phyloP scores from a whole-genome alignment of 2,113 vertebrate genomes.

The Tamias sibiricus region DNA sequence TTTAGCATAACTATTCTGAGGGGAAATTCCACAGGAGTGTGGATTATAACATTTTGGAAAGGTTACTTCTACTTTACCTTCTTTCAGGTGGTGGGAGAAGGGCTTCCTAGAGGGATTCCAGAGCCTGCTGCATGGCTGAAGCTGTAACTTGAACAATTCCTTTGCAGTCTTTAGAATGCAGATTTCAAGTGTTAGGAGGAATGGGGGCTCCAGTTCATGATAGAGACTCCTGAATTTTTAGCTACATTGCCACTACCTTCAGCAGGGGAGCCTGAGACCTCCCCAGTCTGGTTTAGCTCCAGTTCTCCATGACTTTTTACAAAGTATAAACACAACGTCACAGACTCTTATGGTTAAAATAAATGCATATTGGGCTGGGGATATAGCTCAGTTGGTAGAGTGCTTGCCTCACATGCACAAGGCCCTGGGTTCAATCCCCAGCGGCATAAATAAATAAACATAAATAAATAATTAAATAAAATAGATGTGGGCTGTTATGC shows the following conservation, averaged over 20 bases:
- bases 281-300: background rate
- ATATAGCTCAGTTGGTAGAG: too few species aligned
- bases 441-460: too few species aligned
- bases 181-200: background rate
- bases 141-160: background rate
- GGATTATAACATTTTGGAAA: background rate
- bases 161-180: background rate
- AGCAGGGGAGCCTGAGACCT: background rate
- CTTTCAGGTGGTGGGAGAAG: background rate
- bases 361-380: background rate
- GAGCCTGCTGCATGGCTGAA: background rate
- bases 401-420: too few species aligned
- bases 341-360: background rate
- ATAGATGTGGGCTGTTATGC: background rate
- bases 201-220: background rate
- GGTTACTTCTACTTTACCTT: background rate
- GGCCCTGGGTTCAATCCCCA: too few species aligned
- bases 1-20: background rate
- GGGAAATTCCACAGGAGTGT: background rate
- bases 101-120: background rate
- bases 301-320: background rate
- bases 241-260: background rate
- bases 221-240: background rate
- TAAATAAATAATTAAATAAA: too few species aligned
- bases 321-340: background rate